Conservation (phyloP, 2,797 vertebrate genomes). For the Notamacropus eugenii region DNA sequence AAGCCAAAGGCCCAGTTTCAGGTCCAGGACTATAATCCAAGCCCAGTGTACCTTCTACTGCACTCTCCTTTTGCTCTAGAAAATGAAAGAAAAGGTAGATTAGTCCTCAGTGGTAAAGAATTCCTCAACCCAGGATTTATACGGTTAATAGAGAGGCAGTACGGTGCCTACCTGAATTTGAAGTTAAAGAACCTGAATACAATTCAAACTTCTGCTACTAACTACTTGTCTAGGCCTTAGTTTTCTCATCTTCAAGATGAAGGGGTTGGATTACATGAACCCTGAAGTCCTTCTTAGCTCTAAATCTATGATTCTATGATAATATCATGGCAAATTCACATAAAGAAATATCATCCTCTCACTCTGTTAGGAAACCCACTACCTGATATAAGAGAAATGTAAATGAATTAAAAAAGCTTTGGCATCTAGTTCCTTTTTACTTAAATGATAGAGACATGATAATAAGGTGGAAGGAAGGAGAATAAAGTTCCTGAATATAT, state of each 20-base stretch:
- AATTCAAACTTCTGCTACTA: background rate
- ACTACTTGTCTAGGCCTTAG: background rate
- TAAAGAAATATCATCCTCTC: background rate
- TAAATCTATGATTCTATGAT: background rate
- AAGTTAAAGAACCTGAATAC: background rate
- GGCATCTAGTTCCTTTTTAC: background rate
- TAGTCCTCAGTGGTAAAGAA: background rate
- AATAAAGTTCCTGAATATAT: background rate
- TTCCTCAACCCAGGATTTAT: background rate
- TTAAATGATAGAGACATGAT: too few relatives aligned
- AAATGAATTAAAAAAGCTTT: background rate
- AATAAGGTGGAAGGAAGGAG: too few relatives aligned
- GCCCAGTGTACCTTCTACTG: background rate
- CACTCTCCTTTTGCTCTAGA: background rate
- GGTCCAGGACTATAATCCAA: background rate
- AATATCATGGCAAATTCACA: background rate
- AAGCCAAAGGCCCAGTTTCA: background rate
- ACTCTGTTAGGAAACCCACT: background rate
- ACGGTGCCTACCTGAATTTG: background rate
- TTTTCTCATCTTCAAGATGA: background rate
- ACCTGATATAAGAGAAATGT: background rate
- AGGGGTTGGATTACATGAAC: background rate
- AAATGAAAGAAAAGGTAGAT: background rate
- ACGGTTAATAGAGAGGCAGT: background rate
- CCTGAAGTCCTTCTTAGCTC: background rate